Conservation (phyloP, 1,140 invertebrate species). For the Drosophila teissieri region DNA sequence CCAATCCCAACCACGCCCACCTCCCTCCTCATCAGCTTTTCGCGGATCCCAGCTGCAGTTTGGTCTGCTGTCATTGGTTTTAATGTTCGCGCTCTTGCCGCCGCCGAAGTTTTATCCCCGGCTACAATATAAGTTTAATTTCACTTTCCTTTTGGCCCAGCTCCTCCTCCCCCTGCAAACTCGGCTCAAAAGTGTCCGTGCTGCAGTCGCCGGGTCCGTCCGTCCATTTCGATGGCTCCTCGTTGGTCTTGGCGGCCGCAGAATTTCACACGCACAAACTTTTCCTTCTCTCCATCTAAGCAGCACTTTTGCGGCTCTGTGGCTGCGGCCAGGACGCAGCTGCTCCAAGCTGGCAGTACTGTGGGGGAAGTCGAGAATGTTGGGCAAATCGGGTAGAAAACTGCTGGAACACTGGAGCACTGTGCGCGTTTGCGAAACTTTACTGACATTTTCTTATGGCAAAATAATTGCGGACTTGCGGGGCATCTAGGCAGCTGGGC, state of each 20-base stretch:
- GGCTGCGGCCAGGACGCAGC: slow-evolving; percentile 51
- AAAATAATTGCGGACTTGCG: slow-evolving; percentile 63
- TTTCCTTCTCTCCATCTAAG: slow-evolving; percentile 52
- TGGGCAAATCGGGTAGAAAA: slow-evolving; percentile 23
- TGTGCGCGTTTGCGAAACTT: slow-evolving; percentile 48
- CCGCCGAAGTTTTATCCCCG: slow-evolving; percentile 68
- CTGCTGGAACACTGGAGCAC: not conserved
- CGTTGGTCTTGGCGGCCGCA: slow-evolving; percentile 64
- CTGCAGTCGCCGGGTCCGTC: slow-evolving; percentile 50
- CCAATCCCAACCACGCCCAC: too few relatives aligned
- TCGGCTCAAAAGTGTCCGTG: slow-evolving; percentile 66
- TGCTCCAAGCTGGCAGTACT: slow-evolving; percentile 17
- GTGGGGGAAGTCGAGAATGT: too few relatives aligned
- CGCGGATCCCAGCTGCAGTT: slow-evolving; percentile 62
- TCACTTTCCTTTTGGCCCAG: slow-evolving; percentile 51
- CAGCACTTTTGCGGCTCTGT: slow-evolving; percentile 47
- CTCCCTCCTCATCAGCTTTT: not conserved
- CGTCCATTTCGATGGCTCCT: slow-evolving; percentile 53
- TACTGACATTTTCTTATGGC: slow-evolving; percentile 78
- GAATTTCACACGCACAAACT: slow-evolving; percentile 81
- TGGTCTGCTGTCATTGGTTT: slow-evolving; percentile 68
- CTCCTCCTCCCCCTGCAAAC: slow-evolving; percentile 12
- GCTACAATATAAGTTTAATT: slow-evolving; percentile 83
- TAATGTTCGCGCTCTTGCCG: slow-evolving; percentile 65
- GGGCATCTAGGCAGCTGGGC: not conserved